These are phyloP conservation scores for Sycophila texana DNA, from an alignment of 2,888 invertebrate species.

Conservation along the genomic window DNA sequence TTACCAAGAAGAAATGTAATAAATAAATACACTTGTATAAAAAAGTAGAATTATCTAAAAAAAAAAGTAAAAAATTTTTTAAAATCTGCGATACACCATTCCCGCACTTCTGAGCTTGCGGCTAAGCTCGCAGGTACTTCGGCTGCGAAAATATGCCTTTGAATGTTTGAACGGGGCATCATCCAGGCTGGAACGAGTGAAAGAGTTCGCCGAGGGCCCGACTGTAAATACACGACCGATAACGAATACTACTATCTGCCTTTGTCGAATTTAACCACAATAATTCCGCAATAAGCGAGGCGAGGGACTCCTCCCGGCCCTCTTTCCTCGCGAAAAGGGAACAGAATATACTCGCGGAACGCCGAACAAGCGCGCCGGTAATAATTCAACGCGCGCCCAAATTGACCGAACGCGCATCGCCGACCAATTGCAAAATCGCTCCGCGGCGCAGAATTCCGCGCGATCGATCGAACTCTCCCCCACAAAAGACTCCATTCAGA, in stretches of 20 bases:
- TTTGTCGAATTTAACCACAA: constrained; percentile 50
- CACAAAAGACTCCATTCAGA: too few species aligned
- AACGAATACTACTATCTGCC: constrained; percentile 54
- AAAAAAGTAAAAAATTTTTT: too few species aligned
- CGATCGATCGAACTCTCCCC: too few species aligned
- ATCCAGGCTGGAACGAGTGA: constrained; percentile 24
- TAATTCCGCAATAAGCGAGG: constrained; percentile 46
- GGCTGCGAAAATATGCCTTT: constrained; percentile 23
- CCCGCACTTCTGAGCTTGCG: too few species aligned
- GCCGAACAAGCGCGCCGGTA: constrained; percentile 4
- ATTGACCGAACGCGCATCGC: constrained; percentile 36
- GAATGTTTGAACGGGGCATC: constrained; percentile 33
- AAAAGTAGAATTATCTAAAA: too few species aligned
- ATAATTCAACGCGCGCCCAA: constrained; percentile 40
- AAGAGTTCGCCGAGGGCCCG: constrained; percentile 30
- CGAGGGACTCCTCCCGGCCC: background rate
- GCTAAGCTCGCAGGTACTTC: too few species aligned
- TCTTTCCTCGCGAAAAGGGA: constrained; percentile 23
- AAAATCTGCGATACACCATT: too few species aligned
- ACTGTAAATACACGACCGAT: constrained; percentile 52
- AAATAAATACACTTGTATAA: too few species aligned
- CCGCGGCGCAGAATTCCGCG: too few species aligned
- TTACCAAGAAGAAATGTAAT: too few species aligned
- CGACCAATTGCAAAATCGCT: constrained; percentile 4
- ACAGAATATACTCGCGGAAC: constrained; percentile 22